These are phyloP conservation scores for Sclerodermus sp. DNA, from an alignment of 2,888 invertebrate genomes.

Conservation along the genomic window DNA sequence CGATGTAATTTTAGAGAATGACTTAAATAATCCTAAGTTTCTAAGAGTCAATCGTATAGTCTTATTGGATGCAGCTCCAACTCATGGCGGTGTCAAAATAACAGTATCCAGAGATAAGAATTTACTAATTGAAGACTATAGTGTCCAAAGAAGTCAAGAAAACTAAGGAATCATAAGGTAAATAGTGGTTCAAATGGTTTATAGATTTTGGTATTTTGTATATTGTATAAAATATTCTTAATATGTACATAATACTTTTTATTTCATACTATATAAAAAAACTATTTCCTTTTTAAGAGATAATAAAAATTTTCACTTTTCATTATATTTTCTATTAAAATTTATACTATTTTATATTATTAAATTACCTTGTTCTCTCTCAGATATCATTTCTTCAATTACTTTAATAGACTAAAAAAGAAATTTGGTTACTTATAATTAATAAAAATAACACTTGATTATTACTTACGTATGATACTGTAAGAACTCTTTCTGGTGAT, in stretches of 20 bases:
- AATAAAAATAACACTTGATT: conserved; percentile 3
- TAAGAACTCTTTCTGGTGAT: conserved; percentile 34
- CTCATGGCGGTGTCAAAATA: conserved; percentile 61
- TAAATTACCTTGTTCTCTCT: background rate
- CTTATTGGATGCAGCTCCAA: conserved; percentile 62
- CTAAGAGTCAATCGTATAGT: conserved; percentile 71
- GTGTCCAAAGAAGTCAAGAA: conserved; percentile 59
- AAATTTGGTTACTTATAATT: conserved; percentile 3
- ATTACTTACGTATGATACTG: conserved; percentile 34
- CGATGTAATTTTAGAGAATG: conserved; percentile 72
- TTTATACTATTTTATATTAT: no score
- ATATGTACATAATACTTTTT: conserved; percentile 1
- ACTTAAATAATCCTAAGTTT: conserved; percentile 69
- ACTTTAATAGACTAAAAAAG: conserved; percentile 31
- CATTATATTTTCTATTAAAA: no score
- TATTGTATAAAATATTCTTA: no score
- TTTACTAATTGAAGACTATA: conserved; percentile 75
- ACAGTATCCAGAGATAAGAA: conserved; percentile 70
- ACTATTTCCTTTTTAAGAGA: no score
- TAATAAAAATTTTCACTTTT: no score
- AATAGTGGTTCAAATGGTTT: no score
- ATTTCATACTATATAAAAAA: no score
- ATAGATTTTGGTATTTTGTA: no score
- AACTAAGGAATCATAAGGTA: conserved; percentile 5
- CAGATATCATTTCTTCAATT: conserved; percentile 11